These are phyloP conservation scores for Ramazzottius varieornatus DNA, from an alignment of 2,888 invertebrate species.

Conservation along the genomic window DNA sequence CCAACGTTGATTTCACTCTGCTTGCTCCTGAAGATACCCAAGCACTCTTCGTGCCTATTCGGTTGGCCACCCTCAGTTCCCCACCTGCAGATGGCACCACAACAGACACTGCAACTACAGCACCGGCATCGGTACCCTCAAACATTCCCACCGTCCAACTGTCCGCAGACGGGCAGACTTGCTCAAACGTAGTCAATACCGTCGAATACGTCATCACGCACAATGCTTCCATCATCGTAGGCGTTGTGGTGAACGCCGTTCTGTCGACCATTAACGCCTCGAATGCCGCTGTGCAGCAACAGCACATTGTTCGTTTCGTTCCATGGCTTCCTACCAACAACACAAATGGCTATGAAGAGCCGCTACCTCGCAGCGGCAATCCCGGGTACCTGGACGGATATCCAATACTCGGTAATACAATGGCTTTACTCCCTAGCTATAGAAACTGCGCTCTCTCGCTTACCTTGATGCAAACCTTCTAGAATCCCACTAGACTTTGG, in stretches of 20 bases:
- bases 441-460: too few relatives aligned
- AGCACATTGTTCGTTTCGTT: not conserved
- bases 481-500: not conserved
- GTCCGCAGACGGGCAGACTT: not conserved
- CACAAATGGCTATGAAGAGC: not conserved
- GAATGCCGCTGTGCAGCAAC: not conserved
- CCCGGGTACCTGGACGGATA: conserved; percentile 43
- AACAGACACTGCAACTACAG: too few relatives aligned
- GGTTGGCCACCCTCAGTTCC: too few relatives aligned
- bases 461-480: too few relatives aligned
- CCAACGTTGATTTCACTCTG: too few relatives aligned
- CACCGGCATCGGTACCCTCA: too few relatives aligned
- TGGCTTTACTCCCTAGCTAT: too few relatives aligned
- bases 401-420: conserved; percentile 35
- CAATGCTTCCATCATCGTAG: not conserved
- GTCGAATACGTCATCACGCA: not conserved
- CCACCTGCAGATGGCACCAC: too few relatives aligned
- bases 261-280: not conserved
- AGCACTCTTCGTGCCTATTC: too few relatives aligned
- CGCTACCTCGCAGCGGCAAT: conserved; percentile 36
- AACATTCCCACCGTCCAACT: too few relatives aligned
- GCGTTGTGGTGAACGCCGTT: not conserved
- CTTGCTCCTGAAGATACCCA: too few relatives aligned
- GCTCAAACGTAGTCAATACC: not conserved
- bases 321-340: too few relatives aligned